Conservation (phyloP, 2,113 vertebrate genomes). For the Nothoprocta perdicaria region DNA sequence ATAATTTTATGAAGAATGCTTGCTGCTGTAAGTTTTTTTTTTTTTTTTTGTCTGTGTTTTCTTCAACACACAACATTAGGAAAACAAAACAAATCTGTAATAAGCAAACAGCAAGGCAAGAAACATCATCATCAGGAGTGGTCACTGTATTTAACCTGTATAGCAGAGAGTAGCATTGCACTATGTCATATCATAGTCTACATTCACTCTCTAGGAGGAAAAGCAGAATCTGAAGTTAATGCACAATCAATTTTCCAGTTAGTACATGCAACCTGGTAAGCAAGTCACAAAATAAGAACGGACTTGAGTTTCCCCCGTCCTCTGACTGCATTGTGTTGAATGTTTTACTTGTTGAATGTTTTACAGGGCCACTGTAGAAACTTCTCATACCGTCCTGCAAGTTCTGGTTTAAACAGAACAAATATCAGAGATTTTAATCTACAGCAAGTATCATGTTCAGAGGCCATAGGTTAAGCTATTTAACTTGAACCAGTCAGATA, state of each 20-base stretch:
- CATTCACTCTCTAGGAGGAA: neutral
- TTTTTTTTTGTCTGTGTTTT: neutral
- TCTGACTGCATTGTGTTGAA: neutral
- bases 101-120: neutral
- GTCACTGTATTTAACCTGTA: neutral
- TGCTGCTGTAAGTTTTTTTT: neutral
- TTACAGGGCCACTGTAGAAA: neutral
- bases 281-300: neutral
- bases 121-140: neutral
- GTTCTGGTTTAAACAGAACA: neutral
- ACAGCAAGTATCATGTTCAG: neutral
- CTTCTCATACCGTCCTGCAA: neutral
- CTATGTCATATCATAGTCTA: neutral
- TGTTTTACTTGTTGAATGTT: neutral
- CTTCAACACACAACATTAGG: neutral
- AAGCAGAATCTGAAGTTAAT: slow-evolving; percentile 1
- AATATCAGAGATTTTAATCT: neutral
- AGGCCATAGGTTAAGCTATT: neutral
- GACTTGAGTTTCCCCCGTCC: neutral
- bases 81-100: neutral
- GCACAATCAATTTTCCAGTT: slow-evolving; percentile 6
- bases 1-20: neutral
- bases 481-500: neutral
- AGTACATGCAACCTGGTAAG: neutral
- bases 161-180: neutral